Evolutionary conservation across 2,113 vertebrate species (phyloP).

Genomic region (Cyphomyrus discorhynchus): DNA sequence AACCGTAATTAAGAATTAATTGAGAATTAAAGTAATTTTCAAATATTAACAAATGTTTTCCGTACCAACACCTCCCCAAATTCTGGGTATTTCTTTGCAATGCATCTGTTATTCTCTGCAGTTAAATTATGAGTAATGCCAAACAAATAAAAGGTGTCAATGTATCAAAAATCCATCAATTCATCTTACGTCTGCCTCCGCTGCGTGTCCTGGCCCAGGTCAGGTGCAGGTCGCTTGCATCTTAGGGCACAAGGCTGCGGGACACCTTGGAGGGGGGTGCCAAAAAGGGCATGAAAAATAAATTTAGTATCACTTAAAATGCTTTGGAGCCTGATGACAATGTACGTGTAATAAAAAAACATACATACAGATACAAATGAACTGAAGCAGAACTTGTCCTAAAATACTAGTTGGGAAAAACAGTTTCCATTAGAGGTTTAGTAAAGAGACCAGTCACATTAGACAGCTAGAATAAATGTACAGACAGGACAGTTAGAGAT

Average conservation of each 20-base stretch:
- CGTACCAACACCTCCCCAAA: neutral
- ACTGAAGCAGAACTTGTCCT: neutral
- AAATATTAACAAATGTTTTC: neutral
- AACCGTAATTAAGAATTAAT: neutral
- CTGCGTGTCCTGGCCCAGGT: neutral
- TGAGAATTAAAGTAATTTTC: neutral
- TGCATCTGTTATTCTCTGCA: neutral
- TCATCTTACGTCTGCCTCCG: neutral
- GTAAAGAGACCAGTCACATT: slow-evolving; percentile 54
- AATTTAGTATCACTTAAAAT: neutral
- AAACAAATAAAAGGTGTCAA: neutral
- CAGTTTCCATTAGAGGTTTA: slow-evolving; percentile 31
- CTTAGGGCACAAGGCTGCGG: neutral
- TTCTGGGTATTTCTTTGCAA: neutral
- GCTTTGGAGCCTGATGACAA: neutral
- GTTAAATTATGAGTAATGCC: neutral
- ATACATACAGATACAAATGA: slow-evolving; percentile 14
- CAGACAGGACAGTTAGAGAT: slow-evolving; percentile 46
- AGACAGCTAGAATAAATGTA: slow-evolving; percentile 53
- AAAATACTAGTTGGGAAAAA: slow-evolving; percentile 23
- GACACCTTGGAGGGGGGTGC: neutral
- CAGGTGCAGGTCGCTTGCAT: neutral
- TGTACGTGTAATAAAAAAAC: too few relatives aligned
- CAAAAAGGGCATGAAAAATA: neutral
- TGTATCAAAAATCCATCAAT: neutral